A percentile compares a stretch with the other conserved stretches of the same genome.
These are phyloP conservation scores for Xestobium rufovillosum DNA, from an alignment of 2,888 invertebrate genomes.

Conservation along the genomic window DNA sequence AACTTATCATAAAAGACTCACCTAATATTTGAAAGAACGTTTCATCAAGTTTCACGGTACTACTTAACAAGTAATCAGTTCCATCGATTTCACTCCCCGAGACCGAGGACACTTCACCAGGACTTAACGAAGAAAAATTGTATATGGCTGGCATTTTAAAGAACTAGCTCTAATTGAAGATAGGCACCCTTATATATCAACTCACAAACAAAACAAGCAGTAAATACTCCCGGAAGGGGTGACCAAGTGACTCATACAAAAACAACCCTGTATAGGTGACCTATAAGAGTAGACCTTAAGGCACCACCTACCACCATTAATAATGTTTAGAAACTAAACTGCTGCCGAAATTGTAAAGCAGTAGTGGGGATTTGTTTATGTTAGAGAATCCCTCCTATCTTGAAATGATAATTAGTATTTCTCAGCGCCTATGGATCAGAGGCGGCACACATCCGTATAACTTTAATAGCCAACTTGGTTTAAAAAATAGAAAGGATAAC, in stretches of 20 bases:
- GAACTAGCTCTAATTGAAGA: neutral
- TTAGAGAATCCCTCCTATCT: constrained; percentile 24
- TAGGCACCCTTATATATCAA: too few species aligned
- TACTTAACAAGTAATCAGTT: constrained; percentile 55
- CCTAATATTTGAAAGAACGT: constrained; percentile 56
- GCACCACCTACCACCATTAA: constrained; percentile 9
- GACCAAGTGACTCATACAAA: too few species aligned
- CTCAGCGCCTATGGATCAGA: too few species aligned
- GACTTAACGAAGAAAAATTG: constrained; percentile 35
- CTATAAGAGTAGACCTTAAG: constrained; percentile 14
- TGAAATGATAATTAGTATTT: constrained; percentile 1
- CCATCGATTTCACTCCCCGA: constrained; percentile 54
- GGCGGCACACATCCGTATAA: too few species aligned
- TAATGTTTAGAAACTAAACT: constrained; percentile 8
- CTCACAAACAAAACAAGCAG: constrained; percentile 8
- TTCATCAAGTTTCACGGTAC: constrained; percentile 55
- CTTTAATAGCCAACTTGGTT: too few species aligned
- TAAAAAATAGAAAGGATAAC: too few species aligned
- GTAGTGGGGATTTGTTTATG: constrained; percentile 28
- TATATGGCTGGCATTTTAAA: constrained; percentile 31
- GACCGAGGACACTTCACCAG: constrained; percentile 34
- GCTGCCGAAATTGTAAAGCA: constrained; percentile 9
- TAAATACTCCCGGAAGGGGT: too few species aligned
- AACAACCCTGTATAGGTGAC: too few species aligned
- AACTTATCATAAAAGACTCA: constrained; percentile 39